Conservation (phyloP, 2,888 invertebrate species). For the Hyppa rectilinea region DNA sequence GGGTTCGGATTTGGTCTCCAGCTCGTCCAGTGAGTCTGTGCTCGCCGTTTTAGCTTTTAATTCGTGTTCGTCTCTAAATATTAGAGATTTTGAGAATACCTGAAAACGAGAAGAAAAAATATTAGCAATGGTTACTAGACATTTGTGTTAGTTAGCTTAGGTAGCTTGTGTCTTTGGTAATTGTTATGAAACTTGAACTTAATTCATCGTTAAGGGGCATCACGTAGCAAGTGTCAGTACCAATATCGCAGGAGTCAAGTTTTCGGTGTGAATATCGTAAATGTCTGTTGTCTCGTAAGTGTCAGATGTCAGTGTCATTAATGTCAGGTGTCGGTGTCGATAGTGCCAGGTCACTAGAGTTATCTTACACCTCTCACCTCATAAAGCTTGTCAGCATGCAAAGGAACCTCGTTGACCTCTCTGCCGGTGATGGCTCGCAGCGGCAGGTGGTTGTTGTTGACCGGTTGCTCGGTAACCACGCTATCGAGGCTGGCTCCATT, state of each 20-base stretch:
- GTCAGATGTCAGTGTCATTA: neutral
- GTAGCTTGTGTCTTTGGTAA: neutral
- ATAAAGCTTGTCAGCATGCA: slow-evolving; percentile 87
- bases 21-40: slow-evolving; percentile 80
- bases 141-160: neutral
- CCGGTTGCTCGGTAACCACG: slow-evolving; percentile 85
- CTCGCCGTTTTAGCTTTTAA: slow-evolving; percentile 78
- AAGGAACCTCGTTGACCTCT: slow-evolving; percentile 83
- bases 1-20: slow-evolving; percentile 87
- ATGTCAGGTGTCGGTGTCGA: neutral
- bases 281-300: fast-evolving
- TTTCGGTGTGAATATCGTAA: neutral
- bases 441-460: slow-evolving; percentile 86
- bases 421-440: slow-evolving; percentile 75
- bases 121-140: neutral
- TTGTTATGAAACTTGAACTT: neutral
- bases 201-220: neutral
- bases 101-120: slow-evolving; percentile 69
- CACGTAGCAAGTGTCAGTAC: neutral
- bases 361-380: slow-evolving; percentile 75
- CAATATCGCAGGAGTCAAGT: too few relatives aligned
- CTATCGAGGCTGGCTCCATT: slow-evolving; percentile 84
- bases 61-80: slow-evolving; percentile 88
- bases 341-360: neutral
- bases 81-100: slow-evolving; percentile 89